Base-by-base conservation (phyloP, 2,113 vertebrate genomes). In the Collichthys lucidus region DNA sequence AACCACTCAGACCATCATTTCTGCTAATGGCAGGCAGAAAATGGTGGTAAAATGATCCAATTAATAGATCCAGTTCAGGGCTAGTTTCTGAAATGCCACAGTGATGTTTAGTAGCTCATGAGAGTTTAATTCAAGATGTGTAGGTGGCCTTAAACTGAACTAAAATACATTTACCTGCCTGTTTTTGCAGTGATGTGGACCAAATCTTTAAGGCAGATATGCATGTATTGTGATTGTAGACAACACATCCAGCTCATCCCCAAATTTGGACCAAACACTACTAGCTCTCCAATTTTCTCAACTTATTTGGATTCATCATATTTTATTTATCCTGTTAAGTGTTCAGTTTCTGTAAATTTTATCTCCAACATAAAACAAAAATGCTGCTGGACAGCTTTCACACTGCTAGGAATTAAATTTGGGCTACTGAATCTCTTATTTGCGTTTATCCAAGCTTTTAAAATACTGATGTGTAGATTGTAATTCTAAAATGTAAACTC, bases 21-120 rank as follows among this genome's bases (percentile, higher is more conserved):
- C 47, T 60, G 47, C 29, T 77, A 65, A 80, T 77, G 62, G 46
- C 5, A 49, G 60, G 35, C 42, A n/a, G 15, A 40, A 42, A 66
- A 11, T 52, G 55, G 31, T 80, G 55, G 31, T 80, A 53, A 70
- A 66, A 72, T 14, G 24, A 26, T 73, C 11, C 26, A 11, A 88
- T 79, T 53, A 65, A 73, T 64, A 61, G 24, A 77, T 35, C 4
- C 12, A 49, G 24, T 35, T 56, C 19, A 80, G 61, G 35, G 22
- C 6, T 55, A 29, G 19, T 62, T 77, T 74, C 10, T 66, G 29
- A 69, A 79, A 74, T 49, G 17, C 40, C 3, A 22, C 14, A 49
- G 16, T 50, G 19, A 26, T 64, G 15, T 66, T 62, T 59, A 11
- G 6, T 55, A 44, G 49, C 10, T 57, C 61, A 57, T 78, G 24